These are phyloP conservation scores for Leucophora obtusa DNA, from an alignment of 2,888 invertebrate genomes.

Conservation along the genomic window DNA sequence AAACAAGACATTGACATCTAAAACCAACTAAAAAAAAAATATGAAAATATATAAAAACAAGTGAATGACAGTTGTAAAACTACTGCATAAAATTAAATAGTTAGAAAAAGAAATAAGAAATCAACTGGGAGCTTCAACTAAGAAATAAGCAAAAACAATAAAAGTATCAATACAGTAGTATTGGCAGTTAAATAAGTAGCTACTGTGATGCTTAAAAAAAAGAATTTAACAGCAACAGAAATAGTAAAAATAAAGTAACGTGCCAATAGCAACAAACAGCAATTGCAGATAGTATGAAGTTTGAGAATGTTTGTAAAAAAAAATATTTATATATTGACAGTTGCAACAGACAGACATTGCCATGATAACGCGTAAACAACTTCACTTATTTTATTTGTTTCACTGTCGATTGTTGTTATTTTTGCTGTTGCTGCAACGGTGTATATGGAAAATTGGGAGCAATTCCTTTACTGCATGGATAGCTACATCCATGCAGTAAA, in stretches of 20 bases:
- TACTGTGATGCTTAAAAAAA: slow-evolving; percentile 22
- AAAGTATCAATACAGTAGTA: slow-evolving; percentile 59
- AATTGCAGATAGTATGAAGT: slow-evolving; percentile 23
- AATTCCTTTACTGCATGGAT: background rate
- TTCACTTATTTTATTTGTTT: slow-evolving; percentile 14
- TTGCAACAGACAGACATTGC: slow-evolving; percentile 44
- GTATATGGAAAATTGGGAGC: background rate
- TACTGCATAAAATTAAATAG: slow-evolving; percentile 64
- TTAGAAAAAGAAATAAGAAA: slow-evolving; percentile 34
- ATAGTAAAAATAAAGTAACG: slow-evolving; percentile 16
- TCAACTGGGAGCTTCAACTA: slow-evolving; percentile 55
- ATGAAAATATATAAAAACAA: slow-evolving; percentile 41
- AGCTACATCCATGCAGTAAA: background rate
- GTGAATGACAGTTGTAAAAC: slow-evolving; percentile 63
- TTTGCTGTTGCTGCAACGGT: background rate
- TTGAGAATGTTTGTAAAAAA: slow-evolving; percentile 16
- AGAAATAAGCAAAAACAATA: slow-evolving; percentile 48
- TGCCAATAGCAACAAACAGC: slow-evolving; percentile 43
- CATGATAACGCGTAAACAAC: slow-evolving; percentile 52
- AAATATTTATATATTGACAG: slow-evolving; percentile 44
- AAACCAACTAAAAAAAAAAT: slow-evolving; percentile 15
- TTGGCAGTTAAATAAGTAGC: slow-evolving; percentile 48
- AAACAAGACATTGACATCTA: slow-evolving; percentile 49
- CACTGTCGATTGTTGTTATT: background rate
- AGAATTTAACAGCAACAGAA: slow-evolving; percentile 11